Evolutionary conservation across 2,113 vertebrate genomes (phyloP).

Genomic region (Ursus arctos): DNA sequence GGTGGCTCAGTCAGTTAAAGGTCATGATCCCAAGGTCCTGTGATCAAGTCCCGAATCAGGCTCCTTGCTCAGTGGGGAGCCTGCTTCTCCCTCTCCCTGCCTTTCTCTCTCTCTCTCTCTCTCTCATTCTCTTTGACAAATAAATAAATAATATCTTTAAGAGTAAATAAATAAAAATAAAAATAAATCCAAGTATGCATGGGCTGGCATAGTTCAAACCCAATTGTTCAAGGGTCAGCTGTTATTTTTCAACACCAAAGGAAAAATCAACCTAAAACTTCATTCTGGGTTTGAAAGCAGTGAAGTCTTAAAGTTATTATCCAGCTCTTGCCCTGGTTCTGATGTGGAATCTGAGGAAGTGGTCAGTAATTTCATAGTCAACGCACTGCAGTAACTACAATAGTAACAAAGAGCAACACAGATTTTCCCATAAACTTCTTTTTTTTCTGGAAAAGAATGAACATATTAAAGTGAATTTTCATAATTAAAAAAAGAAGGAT

Average conservation of each 20-base stretch:
- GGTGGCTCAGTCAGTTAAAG: too few relatives aligned
- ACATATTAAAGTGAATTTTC: neutral
- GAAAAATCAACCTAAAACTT: constrained; percentile 39
- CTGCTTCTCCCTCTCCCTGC: too few relatives aligned
- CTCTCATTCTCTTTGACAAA: too few relatives aligned
- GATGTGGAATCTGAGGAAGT: constrained; percentile 52
- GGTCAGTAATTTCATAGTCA: constrained; percentile 66
- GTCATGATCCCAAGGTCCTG: too few relatives aligned
- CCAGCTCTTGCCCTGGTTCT: neutral
- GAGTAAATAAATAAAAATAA: too few relatives aligned
- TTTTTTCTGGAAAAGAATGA: neutral
- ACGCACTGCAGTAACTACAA: constrained; percentile 63
- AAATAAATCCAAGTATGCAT: neutral
- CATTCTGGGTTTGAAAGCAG: constrained; percentile 39
- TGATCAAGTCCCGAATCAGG: too few relatives aligned
- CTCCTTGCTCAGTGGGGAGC: too few relatives aligned
- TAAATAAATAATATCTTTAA: too few relatives aligned
- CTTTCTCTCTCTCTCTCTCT: too few relatives aligned
- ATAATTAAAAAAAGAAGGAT: neutral
- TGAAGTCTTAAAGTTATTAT: constrained; percentile 20
- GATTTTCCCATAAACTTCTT: neutral
- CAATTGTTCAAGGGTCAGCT: neutral
- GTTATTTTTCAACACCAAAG: neutral
- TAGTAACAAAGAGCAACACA: neutral
- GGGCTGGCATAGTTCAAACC: neutral